phyloP scores from a whole-genome alignment of 2,797 vertebrate species.

The Myotis myotis region DNA sequence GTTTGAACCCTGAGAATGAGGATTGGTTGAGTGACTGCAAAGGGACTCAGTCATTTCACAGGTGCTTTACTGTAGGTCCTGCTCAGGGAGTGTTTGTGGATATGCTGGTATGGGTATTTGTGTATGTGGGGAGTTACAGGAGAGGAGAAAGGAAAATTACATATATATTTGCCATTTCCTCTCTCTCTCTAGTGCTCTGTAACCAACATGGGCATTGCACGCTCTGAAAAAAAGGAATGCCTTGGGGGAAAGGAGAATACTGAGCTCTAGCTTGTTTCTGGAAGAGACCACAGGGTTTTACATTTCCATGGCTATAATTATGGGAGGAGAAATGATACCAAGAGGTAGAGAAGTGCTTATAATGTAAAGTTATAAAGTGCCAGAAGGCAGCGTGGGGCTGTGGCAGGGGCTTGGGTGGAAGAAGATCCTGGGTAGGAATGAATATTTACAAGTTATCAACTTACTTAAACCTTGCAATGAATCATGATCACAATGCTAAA shows the following conservation, averaged over 20 bases:
- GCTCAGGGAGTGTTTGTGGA: background rate
- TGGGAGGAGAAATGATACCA: background rate
- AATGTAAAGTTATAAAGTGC: background rate
- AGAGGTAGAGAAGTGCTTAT: background rate
- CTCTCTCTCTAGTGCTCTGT: background rate
- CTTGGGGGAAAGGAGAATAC: background rate
- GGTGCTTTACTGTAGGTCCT: background rate
- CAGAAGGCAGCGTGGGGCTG: background rate
- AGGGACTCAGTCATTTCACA: background rate
- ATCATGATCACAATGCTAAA: background rate
- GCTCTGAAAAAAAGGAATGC: constrained; percentile 39
- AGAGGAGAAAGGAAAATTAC: background rate
- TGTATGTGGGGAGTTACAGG: background rate
- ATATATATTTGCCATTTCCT: background rate
- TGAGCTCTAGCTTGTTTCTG: background rate
- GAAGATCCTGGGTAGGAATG: background rate
- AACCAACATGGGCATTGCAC: background rate
- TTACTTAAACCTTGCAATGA: background rate
- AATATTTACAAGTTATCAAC: background rate
- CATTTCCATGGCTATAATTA: background rate
- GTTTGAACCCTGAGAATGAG: background rate
- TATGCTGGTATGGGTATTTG: background rate
- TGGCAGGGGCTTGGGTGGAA: background rate
- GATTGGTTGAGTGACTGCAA: background rate
- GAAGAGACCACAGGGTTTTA: background rate